Conservation (phyloP, 2,113 vertebrate genomes). For the Myanophis thanlyinensis region DNA sequence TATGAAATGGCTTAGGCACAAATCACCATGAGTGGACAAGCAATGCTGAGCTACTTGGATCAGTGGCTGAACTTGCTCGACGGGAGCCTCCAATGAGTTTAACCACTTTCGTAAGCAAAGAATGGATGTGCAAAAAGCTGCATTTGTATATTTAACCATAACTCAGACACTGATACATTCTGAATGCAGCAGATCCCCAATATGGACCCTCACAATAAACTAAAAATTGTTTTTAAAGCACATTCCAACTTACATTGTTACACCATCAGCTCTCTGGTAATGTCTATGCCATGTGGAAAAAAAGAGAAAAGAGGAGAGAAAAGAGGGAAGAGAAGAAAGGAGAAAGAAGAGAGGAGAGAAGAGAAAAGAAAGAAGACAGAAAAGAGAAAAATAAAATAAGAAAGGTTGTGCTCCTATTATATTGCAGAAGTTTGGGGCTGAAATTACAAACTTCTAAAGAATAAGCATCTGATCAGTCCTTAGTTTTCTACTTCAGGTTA, state of each 20-base stretch:
- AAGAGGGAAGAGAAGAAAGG: neutral
- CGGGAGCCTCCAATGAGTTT: neutral
- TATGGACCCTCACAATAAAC: neutral
- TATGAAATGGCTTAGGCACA: neutral
- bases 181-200: neutral
- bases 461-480: neutral
- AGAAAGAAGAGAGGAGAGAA: neutral
- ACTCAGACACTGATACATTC: neutral
- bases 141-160: neutral
- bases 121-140: neutral
- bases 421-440: neutral
- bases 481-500: neutral
- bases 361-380: neutral
- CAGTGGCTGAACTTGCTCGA: neutral
- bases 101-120: neutral
- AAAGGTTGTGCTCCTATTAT: neutral
- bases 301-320: no score
- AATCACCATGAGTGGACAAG: neutral
- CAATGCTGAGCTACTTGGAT: neutral
- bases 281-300: neutral
- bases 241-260: neutral
- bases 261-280: neutral
- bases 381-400: neutral
- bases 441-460: neutral
- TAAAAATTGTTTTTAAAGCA: neutral